Evolutionary conservation across 2,113 vertebrate species (phyloP).

Genomic region (Haliaeetus leucogaster): DNA sequence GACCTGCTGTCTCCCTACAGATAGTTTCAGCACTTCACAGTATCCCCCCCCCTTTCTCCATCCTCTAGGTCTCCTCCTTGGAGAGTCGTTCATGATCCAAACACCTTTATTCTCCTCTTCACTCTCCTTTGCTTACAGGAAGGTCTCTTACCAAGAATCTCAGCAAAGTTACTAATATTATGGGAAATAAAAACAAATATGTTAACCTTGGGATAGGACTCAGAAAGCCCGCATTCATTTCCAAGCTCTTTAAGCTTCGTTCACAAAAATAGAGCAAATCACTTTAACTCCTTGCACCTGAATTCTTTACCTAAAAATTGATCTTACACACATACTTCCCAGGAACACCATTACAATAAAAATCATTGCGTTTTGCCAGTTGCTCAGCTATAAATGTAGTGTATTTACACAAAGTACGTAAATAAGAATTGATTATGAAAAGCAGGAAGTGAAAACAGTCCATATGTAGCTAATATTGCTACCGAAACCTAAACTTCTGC

Average conservation of each 20-base stretch:
- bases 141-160: neutral
- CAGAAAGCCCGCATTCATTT: neutral
- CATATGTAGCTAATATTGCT: constrained; percentile 40
- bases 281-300: fast-evolving
- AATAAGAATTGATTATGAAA: constrained; percentile 40
- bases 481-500: constrained; percentile 40
- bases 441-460: constrained; percentile 37
- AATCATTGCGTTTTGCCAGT: neutral
- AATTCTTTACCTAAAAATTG: neutral
- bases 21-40: neutral
- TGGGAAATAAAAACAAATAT: neutral
- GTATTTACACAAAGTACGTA: neutral
- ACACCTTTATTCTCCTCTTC: neutral
- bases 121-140: neutral
- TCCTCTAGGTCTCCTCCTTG: neutral
- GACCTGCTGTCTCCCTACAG: neutral
- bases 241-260: neutral
- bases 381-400: neutral
- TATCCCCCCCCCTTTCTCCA: neutral
- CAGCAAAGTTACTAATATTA: neutral
- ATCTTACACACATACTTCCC: neutral
- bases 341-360: neutral
- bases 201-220: neutral
- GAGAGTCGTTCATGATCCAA: neutral
- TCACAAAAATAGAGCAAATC: neutral